Base-by-base conservation (phyloP, 2,888 invertebrate genomes). In the Chymomyza amoena region DNA sequence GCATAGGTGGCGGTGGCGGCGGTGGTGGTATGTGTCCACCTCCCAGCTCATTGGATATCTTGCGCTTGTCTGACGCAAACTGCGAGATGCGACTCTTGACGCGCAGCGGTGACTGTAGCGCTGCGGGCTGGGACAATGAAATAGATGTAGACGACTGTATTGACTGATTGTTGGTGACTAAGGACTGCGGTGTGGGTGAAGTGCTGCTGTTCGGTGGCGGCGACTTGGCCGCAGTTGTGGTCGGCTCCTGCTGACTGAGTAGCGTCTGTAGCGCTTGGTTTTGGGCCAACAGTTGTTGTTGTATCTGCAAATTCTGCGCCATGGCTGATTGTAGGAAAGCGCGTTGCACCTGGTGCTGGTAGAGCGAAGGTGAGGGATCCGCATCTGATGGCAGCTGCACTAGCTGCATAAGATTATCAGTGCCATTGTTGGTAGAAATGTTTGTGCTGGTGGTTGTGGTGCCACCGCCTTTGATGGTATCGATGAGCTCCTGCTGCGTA, bases 291-390 rank as follows among this genome's bases (percentile, higher is more conserved):
- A 98, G 92, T 90, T 98, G 98, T 89, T 98, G 98, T 88, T 98
- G 98, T 71, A 98, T 97, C 91, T 98, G 98, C 65, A 98, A 94
- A 90, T 98, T 98, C 90, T 98, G 98, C 0, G 97, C 97, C 96
- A 98, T 97, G 0, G 98, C 97, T 51, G 96, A 97, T 89, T 98
- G 97, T 56, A 98, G 91, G 89, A 98, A 98, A 0, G 97, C 97
- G 64, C 97, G 92, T 86, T 97, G 97, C n/a, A 97, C 92, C 90
- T 96, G 96, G 88, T 97, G 97, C 86, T 97, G 97, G 83, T 97
- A 97, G 69, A 94, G 92, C 45, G 94, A 90, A 0, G 94, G 93
- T 1, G 94, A 91, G 63, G 93, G 93, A 20, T 90, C 90, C 2
- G 95, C 85, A 0, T 57, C 66, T 3, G 72, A 76, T 75, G 95